Base-by-base conservation (phyloP, 1,140 invertebrate genomes). In the Varroa destructor region DNA sequence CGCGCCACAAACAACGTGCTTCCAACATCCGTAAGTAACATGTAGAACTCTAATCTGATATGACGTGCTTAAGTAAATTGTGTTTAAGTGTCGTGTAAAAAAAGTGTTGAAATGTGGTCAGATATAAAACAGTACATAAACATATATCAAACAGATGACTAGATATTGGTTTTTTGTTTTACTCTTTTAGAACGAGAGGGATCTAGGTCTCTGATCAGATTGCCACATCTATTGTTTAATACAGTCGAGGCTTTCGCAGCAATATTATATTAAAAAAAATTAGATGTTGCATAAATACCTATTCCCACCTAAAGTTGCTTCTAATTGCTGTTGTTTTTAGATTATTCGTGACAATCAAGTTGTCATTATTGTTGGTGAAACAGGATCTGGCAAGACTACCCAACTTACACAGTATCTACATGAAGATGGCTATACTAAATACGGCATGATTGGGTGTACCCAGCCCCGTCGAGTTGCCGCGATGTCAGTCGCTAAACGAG, bases 401-500 rank as follows among this genome's bases (percentile, higher is more conserved):
- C 96, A 99, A 79, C 82, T 99, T n/a, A 97, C 95, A 0, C 96
- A 84, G 79, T 99, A 97, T 79, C 82, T 99, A 2, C 90, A 97
- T 78, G 97, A 99, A 82, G 95, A 97, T 76, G 95, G 95, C 1
- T 99, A 95, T 81, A 94, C 90, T 75, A 86, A 85, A 74, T 85
- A 87, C 75, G 93, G 94, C 6, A 91, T 95, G 85, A 91, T 99
- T 74, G 96, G 95, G 0, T 97, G 93, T 79, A 98, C 93, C 0
- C 84, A 86, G 75, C 95, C 96, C 0, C 81, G 95, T 67, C 83
- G 96, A 77, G 93, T 99, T 0, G 96, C 97, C 56, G 96, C 96
- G 55, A 98, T 99, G 96, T 94, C 91, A 6, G 96, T 99, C 5
- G 97, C 97, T 1, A 99, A 99, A 81, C 86, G 97, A 78, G 97